Percentiles rank a stretch among this genome's conserved stretches.
These are phyloP conservation scores for Gambusia affinis DNA, from an alignment of 2,113 vertebrate genomes.

Conservation along the genomic window DNA sequence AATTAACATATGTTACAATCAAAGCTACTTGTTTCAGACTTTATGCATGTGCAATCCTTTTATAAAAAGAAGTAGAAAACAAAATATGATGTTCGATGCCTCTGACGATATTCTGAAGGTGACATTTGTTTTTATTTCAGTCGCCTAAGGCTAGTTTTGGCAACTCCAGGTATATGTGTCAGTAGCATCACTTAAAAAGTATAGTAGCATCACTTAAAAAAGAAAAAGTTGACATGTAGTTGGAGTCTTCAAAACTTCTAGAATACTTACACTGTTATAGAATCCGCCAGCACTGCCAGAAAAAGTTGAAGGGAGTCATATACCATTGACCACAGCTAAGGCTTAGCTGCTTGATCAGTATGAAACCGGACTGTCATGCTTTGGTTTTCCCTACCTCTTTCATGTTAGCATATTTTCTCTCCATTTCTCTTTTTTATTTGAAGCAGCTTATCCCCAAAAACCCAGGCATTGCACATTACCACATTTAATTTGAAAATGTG, in stretches of 20 bases:
- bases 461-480: slow-evolving; percentile 11
- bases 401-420: not conserved
- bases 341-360: slow-evolving; percentile 23
- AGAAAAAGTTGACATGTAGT: slow-evolving; percentile 10
- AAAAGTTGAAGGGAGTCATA: slow-evolving; percentile 13
- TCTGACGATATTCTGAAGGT: slow-evolving; percentile 11
- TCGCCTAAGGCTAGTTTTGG: slow-evolving; percentile 28
- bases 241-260: slow-evolving; percentile 16
- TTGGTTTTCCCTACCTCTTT: slow-evolving; percentile 6
- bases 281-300: not conserved
- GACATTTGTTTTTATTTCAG: slow-evolving; percentile 24
- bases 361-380: slow-evolving; percentile 30
- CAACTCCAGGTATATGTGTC: slow-evolving; percentile 21
- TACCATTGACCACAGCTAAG: slow-evolving; percentile 17
- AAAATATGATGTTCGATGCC: not conserved
- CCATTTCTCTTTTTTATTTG: not conserved
- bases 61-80: not conserved
- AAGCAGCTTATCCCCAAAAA: slow-evolving; percentile 27
- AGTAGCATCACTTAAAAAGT: too few species aligned
- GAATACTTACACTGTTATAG: slow-evolving; percentile 21
- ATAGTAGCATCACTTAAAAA: slow-evolving; percentile 4
- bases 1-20: not conserved
- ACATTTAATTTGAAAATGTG: slow-evolving; percentile 45
- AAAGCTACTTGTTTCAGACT: not conserved
- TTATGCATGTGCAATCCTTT: too few species aligned